These are phyloP conservation scores for Zapus hudsonius DNA, from an alignment of 2,113 vertebrate species.

Conservation along the genomic window DNA sequence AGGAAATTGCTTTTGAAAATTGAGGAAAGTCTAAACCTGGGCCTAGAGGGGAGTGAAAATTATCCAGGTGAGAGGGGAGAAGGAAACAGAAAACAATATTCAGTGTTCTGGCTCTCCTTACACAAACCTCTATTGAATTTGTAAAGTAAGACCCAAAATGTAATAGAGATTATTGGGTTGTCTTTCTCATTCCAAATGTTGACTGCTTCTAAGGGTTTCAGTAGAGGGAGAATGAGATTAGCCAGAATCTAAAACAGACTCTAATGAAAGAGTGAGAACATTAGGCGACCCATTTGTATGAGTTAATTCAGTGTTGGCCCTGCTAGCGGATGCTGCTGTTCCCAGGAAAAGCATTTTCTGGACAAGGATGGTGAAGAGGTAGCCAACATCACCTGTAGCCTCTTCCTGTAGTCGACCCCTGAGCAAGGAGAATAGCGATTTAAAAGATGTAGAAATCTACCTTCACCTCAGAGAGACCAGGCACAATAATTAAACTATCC, in stretches of 20 bases:
- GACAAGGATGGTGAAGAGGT: conserved; percentile 57
- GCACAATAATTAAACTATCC: neutral
- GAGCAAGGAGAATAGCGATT: conserved; percentile 34
- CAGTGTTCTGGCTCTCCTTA: neutral
- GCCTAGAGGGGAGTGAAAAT: neutral
- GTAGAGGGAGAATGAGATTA: conserved; percentile 9
- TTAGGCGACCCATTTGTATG: conserved; percentile 27
- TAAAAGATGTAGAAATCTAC: conserved; percentile 26
- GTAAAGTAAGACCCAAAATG: neutral
- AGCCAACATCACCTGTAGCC: neutral
- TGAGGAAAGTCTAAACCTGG: neutral
- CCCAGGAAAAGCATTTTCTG: conserved; percentile 19
- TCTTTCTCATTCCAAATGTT: neutral
- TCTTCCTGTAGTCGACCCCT: neutral
- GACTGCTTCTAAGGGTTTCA: neutral
- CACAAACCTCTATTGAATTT: neutral
- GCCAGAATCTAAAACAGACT: conserved; percentile 6
- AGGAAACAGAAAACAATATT: neutral
- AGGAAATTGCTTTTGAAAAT: neutral
- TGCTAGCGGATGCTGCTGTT: conserved; percentile 5
- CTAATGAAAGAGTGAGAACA: conserved; percentile 38
- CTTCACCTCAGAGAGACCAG: neutral
- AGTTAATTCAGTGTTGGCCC: conserved; percentile 35
- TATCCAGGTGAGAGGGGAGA: neutral
- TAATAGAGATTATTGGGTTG: neutral